Conservation (phyloP, 2,113 vertebrate genomes). For the Cyanoderma ruficeps region DNA sequence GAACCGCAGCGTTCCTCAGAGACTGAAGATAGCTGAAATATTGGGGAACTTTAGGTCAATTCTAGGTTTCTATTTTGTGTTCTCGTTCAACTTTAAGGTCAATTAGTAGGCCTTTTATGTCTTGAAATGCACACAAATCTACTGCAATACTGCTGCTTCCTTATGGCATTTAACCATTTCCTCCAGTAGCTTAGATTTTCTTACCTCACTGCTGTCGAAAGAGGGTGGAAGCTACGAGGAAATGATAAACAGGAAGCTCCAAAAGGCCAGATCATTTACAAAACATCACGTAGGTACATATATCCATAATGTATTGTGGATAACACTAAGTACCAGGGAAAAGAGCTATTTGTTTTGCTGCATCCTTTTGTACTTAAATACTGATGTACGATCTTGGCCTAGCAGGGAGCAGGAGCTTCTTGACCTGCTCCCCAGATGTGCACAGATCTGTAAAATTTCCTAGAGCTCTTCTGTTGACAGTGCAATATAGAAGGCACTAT, state of each 20-base stretch:
- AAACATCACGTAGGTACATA: background rate
- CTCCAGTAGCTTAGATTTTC: background rate
- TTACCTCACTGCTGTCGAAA: background rate
- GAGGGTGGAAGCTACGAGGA: background rate
- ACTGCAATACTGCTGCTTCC: background rate
- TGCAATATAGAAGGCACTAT: background rate
- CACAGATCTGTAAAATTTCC: background rate
- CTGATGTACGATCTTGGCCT: background rate
- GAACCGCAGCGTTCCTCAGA: fast-evolving
- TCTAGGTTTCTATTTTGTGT: background rate
- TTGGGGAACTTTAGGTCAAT: background rate
- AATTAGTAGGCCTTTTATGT: background rate
- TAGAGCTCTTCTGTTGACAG: background rate
- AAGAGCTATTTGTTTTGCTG: background rate
- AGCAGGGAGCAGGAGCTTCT: background rate
- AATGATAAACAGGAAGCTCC: background rate
- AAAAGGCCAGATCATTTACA: background rate
- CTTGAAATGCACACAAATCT: background rate
- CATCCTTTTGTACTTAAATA: background rate
- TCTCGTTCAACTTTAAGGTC: background rate
- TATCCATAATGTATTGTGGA: background rate
- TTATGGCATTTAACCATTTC: background rate
- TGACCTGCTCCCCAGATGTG: background rate
- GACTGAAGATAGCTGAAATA: background rate
- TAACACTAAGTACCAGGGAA: background rate